These are phyloP conservation scores for Nemopilema nomurai DNA, from an alignment of 30 jellyfish, hydroid and myxozoan species.

Conservation along the genomic window DNA sequence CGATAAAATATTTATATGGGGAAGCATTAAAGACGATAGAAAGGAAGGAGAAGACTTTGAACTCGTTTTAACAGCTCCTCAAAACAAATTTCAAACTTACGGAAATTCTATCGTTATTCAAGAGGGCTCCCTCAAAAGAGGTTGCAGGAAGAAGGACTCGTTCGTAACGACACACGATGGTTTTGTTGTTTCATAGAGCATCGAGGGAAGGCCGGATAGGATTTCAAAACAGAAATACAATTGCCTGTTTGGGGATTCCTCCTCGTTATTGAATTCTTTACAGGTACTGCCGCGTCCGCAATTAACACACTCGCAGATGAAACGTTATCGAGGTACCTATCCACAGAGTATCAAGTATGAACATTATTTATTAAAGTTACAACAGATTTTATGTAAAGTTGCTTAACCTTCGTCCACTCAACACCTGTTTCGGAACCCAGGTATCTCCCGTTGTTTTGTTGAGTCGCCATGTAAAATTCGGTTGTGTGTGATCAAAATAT, in stretches of 20 bases:
- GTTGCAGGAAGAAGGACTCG: constrained; percentile 52
- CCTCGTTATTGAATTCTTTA: not conserved
- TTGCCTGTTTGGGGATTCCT: not conserved
- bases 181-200: constrained; percentile 25
- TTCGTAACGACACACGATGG: constrained; percentile 73
- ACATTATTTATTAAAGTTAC: not conserved
- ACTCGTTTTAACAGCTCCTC: constrained; percentile 48
- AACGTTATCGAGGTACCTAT: not conserved
- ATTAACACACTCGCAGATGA: too few species aligned
- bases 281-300: not conserved
- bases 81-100: not conserved
- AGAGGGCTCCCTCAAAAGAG: constrained; percentile 57
- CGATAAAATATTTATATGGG: constrained; percentile 66
- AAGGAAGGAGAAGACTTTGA: constrained; percentile 82
- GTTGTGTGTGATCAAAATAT: not conserved
- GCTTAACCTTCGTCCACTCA: not conserved
- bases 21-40: constrained; percentile 64
- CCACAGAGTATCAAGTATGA: not conserved
- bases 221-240: too few species aligned
- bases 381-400: not conserved
- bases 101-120: constrained; percentile 12
- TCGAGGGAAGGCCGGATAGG: not conserved
- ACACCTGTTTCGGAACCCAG: not conserved
- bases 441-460: not conserved
- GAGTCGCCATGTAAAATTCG: not conserved